These are phyloP conservation scores for Typhlichthys eigenmanni DNA, from an alignment of 2,797 vertebrate genomes.

Conservation along the genomic window DNA sequence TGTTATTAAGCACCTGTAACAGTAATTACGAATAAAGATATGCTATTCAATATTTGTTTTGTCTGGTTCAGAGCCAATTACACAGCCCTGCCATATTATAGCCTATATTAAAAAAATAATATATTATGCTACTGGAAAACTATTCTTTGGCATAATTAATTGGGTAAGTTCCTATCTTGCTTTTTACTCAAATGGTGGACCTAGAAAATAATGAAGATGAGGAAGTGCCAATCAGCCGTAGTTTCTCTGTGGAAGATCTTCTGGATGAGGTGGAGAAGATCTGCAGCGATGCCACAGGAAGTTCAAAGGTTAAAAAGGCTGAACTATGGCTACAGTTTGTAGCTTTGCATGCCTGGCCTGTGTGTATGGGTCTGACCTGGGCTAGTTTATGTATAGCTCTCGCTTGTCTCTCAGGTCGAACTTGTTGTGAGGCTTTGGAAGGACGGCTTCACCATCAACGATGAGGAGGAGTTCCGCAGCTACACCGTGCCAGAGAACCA, in stretches of 20 bases:
- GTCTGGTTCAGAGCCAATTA: too few relatives aligned
- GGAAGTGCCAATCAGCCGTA: constrained; percentile 74
- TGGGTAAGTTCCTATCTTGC: not conserved
- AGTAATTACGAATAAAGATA: too few relatives aligned
- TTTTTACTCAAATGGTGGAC: constrained; percentile 33
- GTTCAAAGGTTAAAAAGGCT: constrained; percentile 71
- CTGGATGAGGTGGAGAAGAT: constrained; percentile 84
- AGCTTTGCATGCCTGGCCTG: not conserved
- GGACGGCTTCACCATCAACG: constrained; percentile 93
- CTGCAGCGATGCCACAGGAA: constrained; percentile 73
- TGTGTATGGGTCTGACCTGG: not conserved
- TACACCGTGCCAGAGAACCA: constrained; percentile 86
- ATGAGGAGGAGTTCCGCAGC: constrained; percentile 87
- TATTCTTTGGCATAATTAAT: too few relatives aligned
- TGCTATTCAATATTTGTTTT: too few relatives aligned
- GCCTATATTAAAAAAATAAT: too few relatives aligned
- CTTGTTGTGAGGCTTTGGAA: constrained; percentile 94
- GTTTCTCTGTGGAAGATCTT: constrained; percentile 83
- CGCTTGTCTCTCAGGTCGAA: constrained; percentile 79
- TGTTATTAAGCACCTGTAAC: not conserved
- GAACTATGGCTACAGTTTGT: too few relatives aligned
- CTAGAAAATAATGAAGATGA: constrained; percentile 62
- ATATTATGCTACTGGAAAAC: too few relatives aligned
- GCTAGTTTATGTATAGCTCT: not conserved
- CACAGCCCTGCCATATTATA: too few relatives aligned